Conservation (phyloP, 2,797 vertebrate genomes). For the Potorous gilbertii region DNA sequence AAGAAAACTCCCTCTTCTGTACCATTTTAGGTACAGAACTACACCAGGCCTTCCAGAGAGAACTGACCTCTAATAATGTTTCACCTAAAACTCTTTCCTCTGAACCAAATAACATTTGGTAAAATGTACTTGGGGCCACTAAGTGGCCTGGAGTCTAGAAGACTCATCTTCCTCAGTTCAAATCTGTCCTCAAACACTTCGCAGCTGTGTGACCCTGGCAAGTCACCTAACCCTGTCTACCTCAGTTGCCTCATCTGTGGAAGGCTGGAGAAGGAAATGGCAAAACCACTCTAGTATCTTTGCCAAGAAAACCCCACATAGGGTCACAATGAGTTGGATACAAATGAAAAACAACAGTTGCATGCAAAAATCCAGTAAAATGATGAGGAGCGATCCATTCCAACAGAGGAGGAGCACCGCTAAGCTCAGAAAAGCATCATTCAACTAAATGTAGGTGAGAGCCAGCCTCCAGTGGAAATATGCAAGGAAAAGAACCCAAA, state of each 20-base stretch:
- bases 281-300: not conserved
- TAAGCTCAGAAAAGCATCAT: not conserved
- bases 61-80: not conserved
- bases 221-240: not conserved
- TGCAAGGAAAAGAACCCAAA: no score
- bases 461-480: no score
- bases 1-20: not conserved
- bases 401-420: not conserved
- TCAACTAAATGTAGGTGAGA: no score
- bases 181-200: not conserved
- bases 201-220: not conserved
- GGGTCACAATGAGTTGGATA: not conserved
- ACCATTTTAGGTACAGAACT: not conserved
- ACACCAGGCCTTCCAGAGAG: not conserved
- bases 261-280: not conserved
- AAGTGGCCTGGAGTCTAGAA: not conserved
- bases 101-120: not conserved
- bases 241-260: not conserved
- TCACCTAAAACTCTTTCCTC: not conserved
- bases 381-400: not conserved
- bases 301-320: not conserved
- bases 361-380: not conserved
- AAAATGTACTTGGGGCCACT: not conserved
- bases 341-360: not conserved
- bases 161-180: not conserved